A percentile compares a stretch with the other conserved stretches of the same genome.
phyloP scores from a whole-genome alignment of 2,113 vertebrate genomes.

The Gorsachius goisagi region DNA sequence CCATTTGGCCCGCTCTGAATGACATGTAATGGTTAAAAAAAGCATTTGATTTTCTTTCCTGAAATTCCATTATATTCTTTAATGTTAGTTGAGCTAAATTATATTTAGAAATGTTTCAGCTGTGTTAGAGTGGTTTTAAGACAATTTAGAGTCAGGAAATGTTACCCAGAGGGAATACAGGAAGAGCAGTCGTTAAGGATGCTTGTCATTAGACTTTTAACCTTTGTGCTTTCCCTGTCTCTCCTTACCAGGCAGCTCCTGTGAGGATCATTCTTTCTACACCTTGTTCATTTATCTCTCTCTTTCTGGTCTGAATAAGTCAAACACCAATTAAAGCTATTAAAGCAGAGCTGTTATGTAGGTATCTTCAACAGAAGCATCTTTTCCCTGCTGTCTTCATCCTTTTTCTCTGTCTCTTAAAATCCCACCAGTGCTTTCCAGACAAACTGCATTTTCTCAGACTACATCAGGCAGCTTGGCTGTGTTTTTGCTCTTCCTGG shows the following conservation, averaged over 20 bases:
- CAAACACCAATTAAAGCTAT: constrained; percentile 47
- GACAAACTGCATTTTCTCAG: not conserved
- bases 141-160: constrained; percentile 56
- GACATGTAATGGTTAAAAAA: not conserved
- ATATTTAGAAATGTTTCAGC: constrained; percentile 47
- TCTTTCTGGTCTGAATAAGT: constrained; percentile 24
- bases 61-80: constrained; percentile 21
- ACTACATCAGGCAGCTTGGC: not conserved
- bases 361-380: not conserved
- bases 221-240: constrained; percentile 42
- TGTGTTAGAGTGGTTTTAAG: constrained; percentile 46
- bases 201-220: constrained; percentile 62
- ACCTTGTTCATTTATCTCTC: constrained; percentile 45
- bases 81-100: not conserved
- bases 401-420: not conserved
- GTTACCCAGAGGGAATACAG: constrained; percentile 50
- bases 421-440: not conserved
- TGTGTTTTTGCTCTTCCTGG: not conserved
- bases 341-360: not conserved
- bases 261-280: constrained; percentile 15
- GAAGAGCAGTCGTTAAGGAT: constrained; percentile 55
- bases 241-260: constrained; percentile 17
- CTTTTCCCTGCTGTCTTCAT: constrained; percentile 3
- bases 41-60: not conserved
- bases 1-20: not conserved